A percentile compares a stretch with the other conserved stretches of the same genome.
Conservation (phyloP, 2,113 vertebrate genomes). For the Vanacampus margaritifer region DNA sequence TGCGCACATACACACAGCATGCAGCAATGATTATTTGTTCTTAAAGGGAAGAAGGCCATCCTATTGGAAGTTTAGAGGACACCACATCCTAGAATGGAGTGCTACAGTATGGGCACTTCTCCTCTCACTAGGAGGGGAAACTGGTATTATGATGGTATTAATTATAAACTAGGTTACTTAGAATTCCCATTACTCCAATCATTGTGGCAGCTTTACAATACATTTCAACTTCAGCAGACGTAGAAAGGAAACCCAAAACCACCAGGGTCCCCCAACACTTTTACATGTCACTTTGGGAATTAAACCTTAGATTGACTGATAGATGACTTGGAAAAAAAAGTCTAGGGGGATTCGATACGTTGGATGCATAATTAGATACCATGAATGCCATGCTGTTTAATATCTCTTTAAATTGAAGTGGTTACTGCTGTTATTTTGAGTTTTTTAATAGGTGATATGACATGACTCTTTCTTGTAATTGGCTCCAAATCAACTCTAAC, state of each 20-base stretch:
- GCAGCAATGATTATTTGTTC: slow-evolving; percentile 2
- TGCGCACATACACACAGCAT: slow-evolving; percentile 25
- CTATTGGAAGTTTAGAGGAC: neutral
- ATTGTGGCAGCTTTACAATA: neutral
- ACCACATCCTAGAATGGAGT: neutral
- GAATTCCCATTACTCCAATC: neutral
- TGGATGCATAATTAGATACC: slow-evolving; percentile 3
- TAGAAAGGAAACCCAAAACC: neutral
- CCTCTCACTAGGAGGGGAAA: neutral
- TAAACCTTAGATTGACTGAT: neutral
- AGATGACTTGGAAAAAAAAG: neutral
- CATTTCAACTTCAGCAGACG: slow-evolving; percentile 2
- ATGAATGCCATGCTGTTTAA: slow-evolving; percentile 4
- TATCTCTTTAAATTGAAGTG: neutral
- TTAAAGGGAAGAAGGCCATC: neutral
- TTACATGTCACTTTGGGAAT: neutral
- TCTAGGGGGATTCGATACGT: neutral
- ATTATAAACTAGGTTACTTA: slow-evolving; percentile 2
- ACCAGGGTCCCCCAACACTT: slow-evolving; percentile 5
- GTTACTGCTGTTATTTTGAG: neutral
- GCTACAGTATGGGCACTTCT: slow-evolving; percentile 36
- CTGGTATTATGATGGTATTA: neutral
- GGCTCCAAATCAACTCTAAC: too few relatives aligned
- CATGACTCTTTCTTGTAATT: too few relatives aligned
- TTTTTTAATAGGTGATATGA: too few relatives aligned